These are phyloP conservation scores for Paratilapia polleni DNA, from an alignment of 2,113 vertebrate species.

Conservation along the genomic window DNA sequence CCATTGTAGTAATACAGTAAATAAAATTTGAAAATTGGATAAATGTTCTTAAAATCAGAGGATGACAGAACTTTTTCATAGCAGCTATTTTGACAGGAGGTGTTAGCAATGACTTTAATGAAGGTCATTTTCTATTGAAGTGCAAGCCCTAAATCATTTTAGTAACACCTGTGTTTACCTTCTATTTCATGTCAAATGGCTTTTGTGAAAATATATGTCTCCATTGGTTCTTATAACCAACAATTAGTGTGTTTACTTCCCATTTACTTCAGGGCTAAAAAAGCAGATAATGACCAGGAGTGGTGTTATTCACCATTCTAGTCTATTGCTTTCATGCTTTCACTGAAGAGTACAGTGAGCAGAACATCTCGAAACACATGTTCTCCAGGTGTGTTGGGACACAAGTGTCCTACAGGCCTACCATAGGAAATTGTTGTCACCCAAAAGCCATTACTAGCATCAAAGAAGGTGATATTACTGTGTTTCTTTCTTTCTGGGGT, in stretches of 20 bases:
- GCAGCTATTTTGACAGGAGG: not conserved
- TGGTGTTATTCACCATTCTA: not conserved
- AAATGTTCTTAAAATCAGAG: not conserved
- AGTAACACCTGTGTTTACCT: not conserved
- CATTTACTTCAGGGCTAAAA: not conserved
- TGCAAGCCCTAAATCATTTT: too few relatives aligned
- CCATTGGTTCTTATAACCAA: not conserved
- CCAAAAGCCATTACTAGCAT: not conserved
- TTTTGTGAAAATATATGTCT: too few relatives aligned
- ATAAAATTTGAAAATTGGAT: not conserved
- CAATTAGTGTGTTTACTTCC: not conserved
- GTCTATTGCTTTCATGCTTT: not conserved
- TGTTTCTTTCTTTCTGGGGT: not conserved
- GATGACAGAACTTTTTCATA: not conserved
- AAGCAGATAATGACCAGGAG: not conserved
- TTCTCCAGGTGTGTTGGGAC: not conserved
- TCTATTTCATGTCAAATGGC: not conserved
- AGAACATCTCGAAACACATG: not conserved
- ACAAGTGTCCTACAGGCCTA: constrained; percentile 22
- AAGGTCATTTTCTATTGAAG: not conserved
- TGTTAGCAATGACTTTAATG: not conserved
- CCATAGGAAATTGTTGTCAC: constrained; percentile 29
- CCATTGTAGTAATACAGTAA: not conserved
- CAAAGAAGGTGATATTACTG: not conserved
- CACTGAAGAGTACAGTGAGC: not conserved